Base-by-base conservation (phyloP, 1,140 invertebrate genomes). In the Lamellibrachia luymesi region DNA sequence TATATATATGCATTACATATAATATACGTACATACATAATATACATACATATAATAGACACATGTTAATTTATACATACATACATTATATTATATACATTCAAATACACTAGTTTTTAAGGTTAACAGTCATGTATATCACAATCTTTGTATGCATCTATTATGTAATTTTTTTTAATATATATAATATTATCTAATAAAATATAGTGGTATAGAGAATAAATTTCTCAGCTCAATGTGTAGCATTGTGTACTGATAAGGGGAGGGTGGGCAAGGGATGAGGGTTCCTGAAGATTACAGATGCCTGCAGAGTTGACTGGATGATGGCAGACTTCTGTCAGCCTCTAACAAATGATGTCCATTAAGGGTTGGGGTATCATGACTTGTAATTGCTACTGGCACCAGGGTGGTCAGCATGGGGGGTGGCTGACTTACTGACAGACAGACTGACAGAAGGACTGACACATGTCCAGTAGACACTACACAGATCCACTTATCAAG, bases 281-380 rank as follows among this genome's bases (percentile, higher is more conserved):
- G 38, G 38, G 38, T 38, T 38, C 38, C 38, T 38, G 64, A 10
- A 80, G 64, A 80, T 80, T 22, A 80, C 64, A 17, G 17, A 80
- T 80, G 64, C 13, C 1, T 80, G 25, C 64, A 80, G 64, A 80
- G 64, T 10, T 80, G 64, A 2, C 25, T 4, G 64, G 64, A 2
- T 80, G 64, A 80, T 80, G 64, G 64, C 64, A 80, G 64, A 80
- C 64, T 80, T 80, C 64, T 80, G 64, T 80, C 64, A 80, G 64
- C 2, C 64, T 80, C 64, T 80, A 80, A 80, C 64, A 80, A 80
- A 80, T 80, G 64, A 80, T 80, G 64, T 80, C 64, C 64, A 80
- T 80, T 80, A 80, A 80, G 64, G 64, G 64, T 80, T 10, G 64
- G 64, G 1, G 64, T 22, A 80, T 80, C 64, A 80, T 22, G 13